A percentile compares a stretch with the other conserved stretches of the same genome.
Conservation (phyloP, 2,113 vertebrate genomes). For the Pollimyrus isidori region DNA sequence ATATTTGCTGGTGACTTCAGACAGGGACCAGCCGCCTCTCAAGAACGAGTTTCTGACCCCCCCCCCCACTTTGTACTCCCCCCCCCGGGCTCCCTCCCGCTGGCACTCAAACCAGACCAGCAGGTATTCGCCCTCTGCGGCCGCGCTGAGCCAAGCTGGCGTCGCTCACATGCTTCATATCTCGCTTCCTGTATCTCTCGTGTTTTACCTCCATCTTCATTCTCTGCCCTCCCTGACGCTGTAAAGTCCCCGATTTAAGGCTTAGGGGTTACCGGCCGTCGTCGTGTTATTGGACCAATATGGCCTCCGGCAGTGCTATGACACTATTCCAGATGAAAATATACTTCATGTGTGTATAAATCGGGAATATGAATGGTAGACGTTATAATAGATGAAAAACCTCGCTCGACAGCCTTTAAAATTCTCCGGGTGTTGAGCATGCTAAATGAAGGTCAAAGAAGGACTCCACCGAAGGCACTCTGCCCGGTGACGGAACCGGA, state of each 20-base stretch:
- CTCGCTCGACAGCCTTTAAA: background rate
- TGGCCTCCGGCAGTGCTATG: background rate
- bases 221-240: background rate
- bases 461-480: background rate
- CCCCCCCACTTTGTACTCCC: no score
- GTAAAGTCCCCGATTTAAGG: background rate
- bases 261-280: background rate
- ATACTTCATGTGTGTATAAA: background rate
- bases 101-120: conserved; percentile 7
- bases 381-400: background rate
- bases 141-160: fast-evolving
- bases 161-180: background rate
- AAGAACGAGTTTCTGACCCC: background rate
- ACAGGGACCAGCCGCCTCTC: background rate
- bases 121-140: background rate
- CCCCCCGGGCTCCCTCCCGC: background rate
- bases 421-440: background rate
- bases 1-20: background rate
- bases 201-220: background rate
- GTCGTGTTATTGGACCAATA: background rate
- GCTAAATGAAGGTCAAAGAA: background rate
- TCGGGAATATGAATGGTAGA: background rate
- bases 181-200: background rate
- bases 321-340: background rate
- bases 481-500: background rate